Evolutionary conservation across 2,113 vertebrate genomes (phyloP), one percentile per base, ranked within the genome.

Genomic region (Scomber scombrus): DNA sequence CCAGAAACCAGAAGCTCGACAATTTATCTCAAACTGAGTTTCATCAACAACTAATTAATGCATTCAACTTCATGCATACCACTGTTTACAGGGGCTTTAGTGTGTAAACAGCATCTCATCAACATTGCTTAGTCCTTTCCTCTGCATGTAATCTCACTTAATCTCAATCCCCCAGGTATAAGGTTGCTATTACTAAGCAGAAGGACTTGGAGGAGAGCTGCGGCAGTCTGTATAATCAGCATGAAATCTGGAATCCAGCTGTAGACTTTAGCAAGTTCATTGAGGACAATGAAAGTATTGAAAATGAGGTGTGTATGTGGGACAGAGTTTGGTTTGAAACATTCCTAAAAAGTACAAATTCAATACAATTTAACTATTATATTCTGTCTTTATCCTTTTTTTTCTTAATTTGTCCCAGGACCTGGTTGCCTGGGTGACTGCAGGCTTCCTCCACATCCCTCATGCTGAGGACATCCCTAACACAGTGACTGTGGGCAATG

Each of bases 391-490:
- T 9, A 40, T 40, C 34, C 34, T 40, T 40, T 40, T 40, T 40
- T 34, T 40, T 40, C 8, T 40, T 40, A 40, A 40, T 40, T 82
- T 18, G 40, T 19, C 50, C 2, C 70, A 94, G 93, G 93, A 94
- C 71, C 77, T 94, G 69, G 91, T 94, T 74, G 93, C 92, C 76
- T 94, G 93, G 93, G 90, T 94, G 49, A 94, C 93, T 13, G 62
- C 92, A 0, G 93, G 93, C 23, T 94, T 94, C 75, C 91, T 99
- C 31, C 98, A 99, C 89, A 98, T 98, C 65, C 97, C 97, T 0
- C 97, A 98, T 10, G 91, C 97, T 0, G 97, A 99, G 88, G 97
- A 98, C 78, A 91, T 99, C 84, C 98, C 98, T 83, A 99, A 98
- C 92, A 99, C 97, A 0, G 96, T 96, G 50, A 97, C 97, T 0